A percentile compares a stretch with the other conserved stretches of the same genome.
Conservation (phyloP, 2,888 invertebrate genomes). For the Pristionchus maxplancki region DNA sequence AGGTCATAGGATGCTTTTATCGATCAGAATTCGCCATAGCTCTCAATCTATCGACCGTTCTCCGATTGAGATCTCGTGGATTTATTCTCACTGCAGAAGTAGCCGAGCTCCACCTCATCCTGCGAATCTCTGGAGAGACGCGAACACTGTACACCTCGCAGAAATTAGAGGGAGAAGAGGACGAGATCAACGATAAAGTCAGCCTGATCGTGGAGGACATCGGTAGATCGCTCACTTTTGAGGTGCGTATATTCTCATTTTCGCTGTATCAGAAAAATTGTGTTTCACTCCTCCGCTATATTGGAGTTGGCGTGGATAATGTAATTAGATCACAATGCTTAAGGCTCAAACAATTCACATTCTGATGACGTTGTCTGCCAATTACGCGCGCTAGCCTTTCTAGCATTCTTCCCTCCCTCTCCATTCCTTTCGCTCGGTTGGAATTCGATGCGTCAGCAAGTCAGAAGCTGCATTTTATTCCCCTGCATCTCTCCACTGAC, state of each 20-base stretch:
- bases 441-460: slow-evolving; percentile 85
- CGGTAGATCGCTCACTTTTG: slow-evolving; percentile 12
- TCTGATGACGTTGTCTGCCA: too few species aligned
- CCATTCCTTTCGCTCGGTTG: slow-evolving; percentile 78
- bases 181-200: slow-evolving; percentile 34
- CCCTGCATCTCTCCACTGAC: neutral
- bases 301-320: too few species aligned
- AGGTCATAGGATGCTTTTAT: neutral
- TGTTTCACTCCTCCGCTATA: neutral
- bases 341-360: too few species aligned
- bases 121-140: neutral
- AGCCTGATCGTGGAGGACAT: neutral
- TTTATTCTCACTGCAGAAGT: neutral
- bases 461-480: slow-evolving; percentile 83
- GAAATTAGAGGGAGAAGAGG: slow-evolving; percentile 42
- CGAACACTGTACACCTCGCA: neutral
- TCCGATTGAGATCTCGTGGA: neutral
- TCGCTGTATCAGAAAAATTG: too few species aligned
- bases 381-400: too few species aligned
- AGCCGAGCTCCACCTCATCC: slow-evolving; percentile 25
- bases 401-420: neutral
- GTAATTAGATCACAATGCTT: too few species aligned
- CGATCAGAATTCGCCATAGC: neutral
- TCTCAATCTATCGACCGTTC: too few species aligned
- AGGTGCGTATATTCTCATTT: neutral